These are phyloP conservation scores for Anguilla rostrata DNA, from an alignment of 2,113 vertebrate genomes.

Conservation along the genomic window DNA sequence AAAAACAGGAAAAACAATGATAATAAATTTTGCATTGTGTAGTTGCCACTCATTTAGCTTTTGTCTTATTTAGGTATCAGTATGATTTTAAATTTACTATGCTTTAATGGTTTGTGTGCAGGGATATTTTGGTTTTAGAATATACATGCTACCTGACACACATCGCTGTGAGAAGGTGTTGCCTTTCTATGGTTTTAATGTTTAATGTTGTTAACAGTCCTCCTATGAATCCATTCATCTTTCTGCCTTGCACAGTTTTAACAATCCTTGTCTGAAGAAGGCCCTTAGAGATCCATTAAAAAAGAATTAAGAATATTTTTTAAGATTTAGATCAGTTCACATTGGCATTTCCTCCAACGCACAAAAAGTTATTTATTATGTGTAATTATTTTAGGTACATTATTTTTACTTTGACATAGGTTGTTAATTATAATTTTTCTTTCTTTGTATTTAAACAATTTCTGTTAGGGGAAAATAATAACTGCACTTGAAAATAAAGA, in stretches of 20 bases:
- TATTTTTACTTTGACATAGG: constrained; percentile 29
- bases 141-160: constrained; percentile 60
- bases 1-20: neutral
- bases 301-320: constrained; percentile 49
- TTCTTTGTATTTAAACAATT: neutral
- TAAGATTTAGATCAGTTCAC: constrained; percentile 38
- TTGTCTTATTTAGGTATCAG: constrained; percentile 25
- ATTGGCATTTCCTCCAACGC: constrained; percentile 45
- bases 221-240: constrained; percentile 42
- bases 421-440: neutral
- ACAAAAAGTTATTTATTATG: constrained; percentile 39
- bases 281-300: constrained; percentile 45
- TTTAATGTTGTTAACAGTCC: constrained; percentile 50
- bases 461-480: neutral
- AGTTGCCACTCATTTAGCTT: constrained; percentile 35
- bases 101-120: constrained; percentile 41
- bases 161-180: constrained; percentile 55
- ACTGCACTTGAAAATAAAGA: neutral
- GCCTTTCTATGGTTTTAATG: constrained; percentile 45
- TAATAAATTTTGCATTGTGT: neutral
- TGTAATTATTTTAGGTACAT: constrained; percentile 17
- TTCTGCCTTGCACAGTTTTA: constrained; percentile 42
- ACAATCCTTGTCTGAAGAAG: constrained; percentile 41
- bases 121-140: constrained; percentile 53
- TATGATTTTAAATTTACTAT: constrained; percentile 46